phyloP scores from a whole-genome alignment of 1,140 invertebrate species.

The Eurosta solidaginis region DNA sequence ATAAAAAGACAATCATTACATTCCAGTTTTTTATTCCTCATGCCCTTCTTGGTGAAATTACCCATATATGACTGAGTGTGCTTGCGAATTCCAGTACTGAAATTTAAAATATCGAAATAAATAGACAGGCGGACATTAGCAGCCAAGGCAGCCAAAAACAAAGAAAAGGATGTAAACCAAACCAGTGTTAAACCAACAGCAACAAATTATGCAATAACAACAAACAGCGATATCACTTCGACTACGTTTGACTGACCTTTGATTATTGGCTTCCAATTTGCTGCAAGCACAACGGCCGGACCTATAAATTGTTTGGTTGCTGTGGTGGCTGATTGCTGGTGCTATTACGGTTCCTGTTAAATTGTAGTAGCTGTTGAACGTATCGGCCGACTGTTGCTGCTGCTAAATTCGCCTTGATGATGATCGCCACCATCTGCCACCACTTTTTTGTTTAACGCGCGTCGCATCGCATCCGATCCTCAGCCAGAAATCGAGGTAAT shows the following conservation, averaged over 20 bases:
- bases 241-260: slow-evolving; percentile 50
- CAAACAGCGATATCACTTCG: slow-evolving; percentile 24
- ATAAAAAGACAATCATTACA: too few relatives aligned
- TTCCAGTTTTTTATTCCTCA: too few relatives aligned
- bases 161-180: background rate
- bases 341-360: slow-evolving; percentile 2
- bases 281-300: slow-evolving; percentile 33
- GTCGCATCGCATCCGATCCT: slow-evolving; percentile 21
- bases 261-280: slow-evolving; percentile 60
- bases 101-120: slow-evolving; percentile 25
- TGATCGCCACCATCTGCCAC: slow-evolving; percentile 5
- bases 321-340: background rate
- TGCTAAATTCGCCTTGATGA: too few relatives aligned
- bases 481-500: slow-evolving; percentile 21
- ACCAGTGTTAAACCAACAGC: background rate
- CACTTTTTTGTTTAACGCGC: slow-evolving; percentile 1
- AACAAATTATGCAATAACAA: background rate
- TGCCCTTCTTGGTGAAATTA: too few relatives aligned
- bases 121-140: slow-evolving; percentile 15
- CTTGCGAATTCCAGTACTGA: background rate
- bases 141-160: background rate
- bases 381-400: background rate
- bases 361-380: background rate
- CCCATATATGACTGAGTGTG: background rate
- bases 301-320: background rate